phyloP scores from a whole-genome alignment of 2,113 vertebrate genomes.

The Chamaetylas fuelleborni region DNA sequence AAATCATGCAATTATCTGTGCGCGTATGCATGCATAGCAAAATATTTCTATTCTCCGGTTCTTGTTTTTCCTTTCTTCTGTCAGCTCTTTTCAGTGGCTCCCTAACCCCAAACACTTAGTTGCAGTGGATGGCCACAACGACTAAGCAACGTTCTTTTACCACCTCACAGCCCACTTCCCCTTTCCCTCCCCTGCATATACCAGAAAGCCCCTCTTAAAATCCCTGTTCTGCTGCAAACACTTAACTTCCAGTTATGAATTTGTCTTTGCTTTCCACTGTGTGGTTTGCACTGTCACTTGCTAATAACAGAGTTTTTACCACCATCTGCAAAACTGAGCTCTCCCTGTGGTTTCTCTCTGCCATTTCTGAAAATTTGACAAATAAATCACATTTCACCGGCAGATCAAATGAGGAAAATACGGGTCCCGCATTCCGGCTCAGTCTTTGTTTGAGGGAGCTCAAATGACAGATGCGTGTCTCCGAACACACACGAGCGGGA shows the following conservation, averaged over 20 bases:
- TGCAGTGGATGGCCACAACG: too few species aligned
- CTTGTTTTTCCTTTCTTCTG: not conserved
- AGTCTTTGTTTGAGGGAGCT: not conserved
- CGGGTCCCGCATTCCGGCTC: rapidly evolving
- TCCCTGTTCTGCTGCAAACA: not conserved
- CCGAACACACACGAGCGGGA: not conserved
- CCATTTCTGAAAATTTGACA: not conserved
- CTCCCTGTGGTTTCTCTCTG: not conserved
- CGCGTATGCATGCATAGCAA: not conserved
- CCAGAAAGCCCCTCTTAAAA: not conserved
- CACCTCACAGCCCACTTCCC: not conserved
- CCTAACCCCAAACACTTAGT: too few species aligned
- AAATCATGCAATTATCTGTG: not conserved
- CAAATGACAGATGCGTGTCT: not conserved
- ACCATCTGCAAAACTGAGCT: not conserved
- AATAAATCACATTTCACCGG: not conserved
- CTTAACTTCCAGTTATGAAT: not conserved
- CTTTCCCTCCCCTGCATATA: not conserved
- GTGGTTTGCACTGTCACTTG: not conserved
- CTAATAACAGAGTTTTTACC: not conserved
- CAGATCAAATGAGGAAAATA: not conserved
- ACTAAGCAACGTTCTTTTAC: not conserved
- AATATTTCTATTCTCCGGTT: not conserved
- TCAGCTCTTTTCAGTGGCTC: not conserved
- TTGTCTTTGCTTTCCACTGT: not conserved